These are phyloP conservation scores for Antrozous pallidus DNA, from an alignment of 2,797 vertebrate species.

Conservation along the genomic window DNA sequence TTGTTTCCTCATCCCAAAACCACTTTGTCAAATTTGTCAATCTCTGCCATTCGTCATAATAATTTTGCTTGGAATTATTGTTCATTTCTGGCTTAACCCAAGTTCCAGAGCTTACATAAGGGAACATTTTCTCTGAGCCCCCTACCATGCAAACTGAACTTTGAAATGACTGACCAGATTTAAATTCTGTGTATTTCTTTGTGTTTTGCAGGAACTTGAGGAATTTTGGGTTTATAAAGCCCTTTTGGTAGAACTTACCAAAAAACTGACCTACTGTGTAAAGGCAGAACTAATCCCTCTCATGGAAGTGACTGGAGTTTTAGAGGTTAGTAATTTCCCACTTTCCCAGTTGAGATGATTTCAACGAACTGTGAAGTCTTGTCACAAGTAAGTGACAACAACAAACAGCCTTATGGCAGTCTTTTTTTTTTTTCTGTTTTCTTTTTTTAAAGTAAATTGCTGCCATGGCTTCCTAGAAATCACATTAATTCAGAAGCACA, in stretches of 20 bases:
- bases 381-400: background rate
- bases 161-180: background rate
- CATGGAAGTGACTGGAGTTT: slow-evolving; percentile 95
- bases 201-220: slow-evolving; percentile 89
- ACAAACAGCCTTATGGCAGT: background rate
- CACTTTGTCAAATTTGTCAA: background rate
- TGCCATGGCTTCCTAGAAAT: background rate
- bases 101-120: background rate
- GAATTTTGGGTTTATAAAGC: slow-evolving; percentile 95
- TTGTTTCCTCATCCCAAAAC: slow-evolving; percentile 17
- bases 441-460: background rate
- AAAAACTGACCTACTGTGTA: slow-evolving; percentile 93
- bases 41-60: background rate
- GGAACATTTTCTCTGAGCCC: background rate
- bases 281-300: slow-evolving; percentile 93
- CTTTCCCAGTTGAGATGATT: background rate
- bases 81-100: background rate
- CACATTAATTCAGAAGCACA: background rate
- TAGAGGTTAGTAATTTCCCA: slow-evolving; percentile 87
- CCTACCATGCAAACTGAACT: background rate
- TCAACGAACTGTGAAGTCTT: background rate
- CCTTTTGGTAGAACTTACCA: slow-evolving; percentile 90
- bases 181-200: background rate
- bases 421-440: background rate
- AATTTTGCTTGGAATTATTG: background rate